phyloP scores from a whole-genome alignment of 2,113 vertebrate genomes.

The Mohoua ochrocephala region DNA sequence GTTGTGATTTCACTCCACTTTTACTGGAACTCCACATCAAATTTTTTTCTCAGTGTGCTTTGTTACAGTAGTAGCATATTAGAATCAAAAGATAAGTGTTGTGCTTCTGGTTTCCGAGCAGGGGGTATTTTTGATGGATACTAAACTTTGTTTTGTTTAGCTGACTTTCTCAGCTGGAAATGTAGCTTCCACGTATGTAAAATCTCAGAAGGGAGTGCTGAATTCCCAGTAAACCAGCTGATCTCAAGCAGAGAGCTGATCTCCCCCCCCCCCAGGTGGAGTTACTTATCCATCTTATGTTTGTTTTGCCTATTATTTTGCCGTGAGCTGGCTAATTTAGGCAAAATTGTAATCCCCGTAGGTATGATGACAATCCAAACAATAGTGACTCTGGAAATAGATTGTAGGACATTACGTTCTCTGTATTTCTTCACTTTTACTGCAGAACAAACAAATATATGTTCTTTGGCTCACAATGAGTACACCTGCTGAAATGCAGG shows the following conservation, averaged over 20 bases:
- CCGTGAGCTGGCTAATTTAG: not conserved
- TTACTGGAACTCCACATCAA: not conserved
- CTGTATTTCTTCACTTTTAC: not conserved
- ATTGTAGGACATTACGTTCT: not conserved
- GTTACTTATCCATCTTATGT: not conserved
- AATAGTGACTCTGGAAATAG: not conserved
- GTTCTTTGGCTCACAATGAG: not conserved
- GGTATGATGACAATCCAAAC: not conserved
- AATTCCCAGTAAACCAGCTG: not conserved
- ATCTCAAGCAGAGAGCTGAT: not conserved
- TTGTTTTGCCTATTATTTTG: not conserved
- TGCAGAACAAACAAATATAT: not conserved
- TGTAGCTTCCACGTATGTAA: accelerated
- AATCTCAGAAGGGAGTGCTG: not conserved
- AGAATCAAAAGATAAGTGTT: not conserved
- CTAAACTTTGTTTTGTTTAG: not conserved
- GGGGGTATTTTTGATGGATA: not conserved
- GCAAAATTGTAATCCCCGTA: not conserved
- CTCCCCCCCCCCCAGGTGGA: not conserved
- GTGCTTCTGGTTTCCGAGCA: not conserved
- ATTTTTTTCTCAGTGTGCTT: not conserved
- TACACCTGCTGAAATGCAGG: not conserved
- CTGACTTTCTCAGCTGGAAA: not conserved
- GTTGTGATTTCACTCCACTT: not conserved
- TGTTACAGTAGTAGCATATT: not conserved